Conservation (phyloP, 1,140 invertebrate genomes). For the Polypedilum pembai region DNA sequence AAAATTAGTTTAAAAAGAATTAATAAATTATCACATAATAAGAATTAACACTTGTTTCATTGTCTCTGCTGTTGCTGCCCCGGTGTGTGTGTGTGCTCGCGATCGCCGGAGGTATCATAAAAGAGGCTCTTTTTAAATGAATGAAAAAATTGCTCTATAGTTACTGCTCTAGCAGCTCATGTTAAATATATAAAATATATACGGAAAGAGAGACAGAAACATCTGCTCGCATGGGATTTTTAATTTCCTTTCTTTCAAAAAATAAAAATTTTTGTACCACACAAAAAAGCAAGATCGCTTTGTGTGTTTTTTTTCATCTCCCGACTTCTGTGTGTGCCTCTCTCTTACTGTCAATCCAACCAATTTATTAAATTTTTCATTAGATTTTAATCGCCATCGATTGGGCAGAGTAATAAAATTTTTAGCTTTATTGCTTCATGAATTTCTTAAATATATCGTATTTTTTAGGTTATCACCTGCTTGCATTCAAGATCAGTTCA, state of each 20-base stretch:
- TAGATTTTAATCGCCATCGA: conserved; percentile 8
- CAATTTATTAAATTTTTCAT: background rate
- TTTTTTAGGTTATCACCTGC: conserved; percentile 8
- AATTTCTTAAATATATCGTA: too few relatives aligned
- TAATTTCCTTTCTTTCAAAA: background rate
- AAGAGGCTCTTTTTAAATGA: background rate
- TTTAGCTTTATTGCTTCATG: conserved; percentile 3
- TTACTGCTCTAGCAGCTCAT: conserved; percentile 7
- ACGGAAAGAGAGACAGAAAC: conserved; percentile 4
- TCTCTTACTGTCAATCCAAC: background rate
- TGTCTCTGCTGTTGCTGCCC: background rate
- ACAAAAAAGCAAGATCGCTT: background rate
- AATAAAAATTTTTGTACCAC: background rate
- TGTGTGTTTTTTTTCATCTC: background rate
- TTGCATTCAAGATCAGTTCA: conserved; percentile 11
- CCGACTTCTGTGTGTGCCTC: background rate
- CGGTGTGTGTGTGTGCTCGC: background rate
- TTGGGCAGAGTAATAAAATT: background rate
- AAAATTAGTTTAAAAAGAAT: conserved; percentile 29
- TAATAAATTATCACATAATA: conserved; percentile 29
- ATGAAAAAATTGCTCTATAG: background rate
- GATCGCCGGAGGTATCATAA: conserved; percentile 15
- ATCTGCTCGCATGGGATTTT: conserved; percentile 16
- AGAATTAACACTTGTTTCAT: conserved; percentile 28
- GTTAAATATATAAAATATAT: background rate